Base-by-base conservation (phyloP, 2,113 vertebrate species). In the Atrichornis clamosus region DNA sequence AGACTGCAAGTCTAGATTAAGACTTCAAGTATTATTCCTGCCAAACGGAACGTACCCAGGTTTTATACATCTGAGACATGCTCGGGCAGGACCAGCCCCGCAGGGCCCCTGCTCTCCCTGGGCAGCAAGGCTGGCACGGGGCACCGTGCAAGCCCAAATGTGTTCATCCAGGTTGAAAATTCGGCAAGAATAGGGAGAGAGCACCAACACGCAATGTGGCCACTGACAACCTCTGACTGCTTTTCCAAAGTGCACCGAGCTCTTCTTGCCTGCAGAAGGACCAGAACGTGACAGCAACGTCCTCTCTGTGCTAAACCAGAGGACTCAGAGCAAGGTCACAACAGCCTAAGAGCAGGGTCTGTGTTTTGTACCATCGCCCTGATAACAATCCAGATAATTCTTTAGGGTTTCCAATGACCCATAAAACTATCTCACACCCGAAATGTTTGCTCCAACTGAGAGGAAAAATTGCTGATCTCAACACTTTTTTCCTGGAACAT, bases 391-490 rank as follows among this genome's bases (percentile, higher is more conserved):
- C 32, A 33, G 52, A 55, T 24, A 42, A 87, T 63, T 95, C 52
- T 64, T 70, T 20, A 42, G 62, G 39, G 55, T 65, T 88, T 84
- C 55, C 63, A 35, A 10, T 74, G 90, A 97, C 80, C 88, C 92
- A 74, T 65, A 60, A 88, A 95, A 73, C 63, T 53, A 63, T n/a
- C 64, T 81, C 37, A 32, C 52, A 78, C 75, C 60, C 1, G 0
- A 90, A 95, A 84, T 47, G 47, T 77, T 87, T 90, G 68, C 62
- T 86, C 65, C 28, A 35, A 41, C 60, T 50, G 49, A 70, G 73
- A 86, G 50, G 86, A 87, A 95, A 97, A 95, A 78, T 5, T 41
- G 86, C 94, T 96, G 95, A 96, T 67, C 56, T 47, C 77, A 92
- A 87, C 26, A 47, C 56, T 91, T 90, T 77, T 63, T 39, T 75